Percentiles rank a stretch among this genome's conserved stretches.
These are phyloP conservation scores for Pomacea canaliculata DNA, from an alignment of 2,888 invertebrate genomes.

Conservation along the genomic window DNA sequence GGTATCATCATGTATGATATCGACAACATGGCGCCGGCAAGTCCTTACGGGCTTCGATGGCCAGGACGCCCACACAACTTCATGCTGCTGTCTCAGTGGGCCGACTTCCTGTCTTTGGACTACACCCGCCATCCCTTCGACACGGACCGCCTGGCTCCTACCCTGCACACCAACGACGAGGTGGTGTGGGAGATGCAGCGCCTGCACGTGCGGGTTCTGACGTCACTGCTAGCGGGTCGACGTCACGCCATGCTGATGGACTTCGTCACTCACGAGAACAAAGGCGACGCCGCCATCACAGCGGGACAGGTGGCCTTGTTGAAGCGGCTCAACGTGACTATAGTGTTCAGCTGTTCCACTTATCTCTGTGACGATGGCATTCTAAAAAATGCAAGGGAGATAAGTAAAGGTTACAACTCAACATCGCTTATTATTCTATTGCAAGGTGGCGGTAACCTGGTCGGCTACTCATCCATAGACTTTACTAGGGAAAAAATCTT, in stretches of 20 bases:
- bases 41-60: no score
- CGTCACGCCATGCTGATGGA: constrained; percentile 38
- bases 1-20: no score
- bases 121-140: not conserved
- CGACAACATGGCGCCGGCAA: no score
- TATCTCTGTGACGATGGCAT: constrained; percentile 16
- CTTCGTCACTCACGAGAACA: constrained; percentile 35
- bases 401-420: no score
- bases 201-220: constrained; percentile 31
- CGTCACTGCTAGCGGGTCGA: constrained; percentile 19
- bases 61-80: no score
- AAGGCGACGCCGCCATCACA: constrained; percentile 40
- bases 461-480: no score
- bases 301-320: constrained; percentile 35
- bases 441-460: no score
- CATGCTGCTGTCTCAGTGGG: no score
- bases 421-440: no score
- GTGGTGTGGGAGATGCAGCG: constrained; percentile 35
- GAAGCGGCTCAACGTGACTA: constrained; percentile 18
- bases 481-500: no score
- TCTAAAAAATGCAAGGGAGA: no score
- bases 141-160: constrained; percentile 12
- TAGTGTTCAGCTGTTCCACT: constrained; percentile 31
- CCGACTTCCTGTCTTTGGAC: no score
- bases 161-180: constrained; percentile 22